Evolutionary conservation across 2,888 invertebrate genomes (phyloP).

Genomic region (Cryptops parisi): DNA sequence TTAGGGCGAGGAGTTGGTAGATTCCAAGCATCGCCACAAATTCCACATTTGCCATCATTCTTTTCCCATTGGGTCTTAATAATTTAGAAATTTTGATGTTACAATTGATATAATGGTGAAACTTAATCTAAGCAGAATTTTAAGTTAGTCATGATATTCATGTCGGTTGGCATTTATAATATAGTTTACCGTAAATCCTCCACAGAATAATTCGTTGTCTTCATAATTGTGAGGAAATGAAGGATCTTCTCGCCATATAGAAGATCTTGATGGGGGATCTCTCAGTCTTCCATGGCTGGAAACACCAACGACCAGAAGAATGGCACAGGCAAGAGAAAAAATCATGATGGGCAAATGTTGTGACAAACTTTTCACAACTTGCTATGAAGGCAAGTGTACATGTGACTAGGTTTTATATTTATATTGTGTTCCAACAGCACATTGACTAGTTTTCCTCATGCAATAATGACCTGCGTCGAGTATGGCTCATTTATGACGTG

Average conservation of each 20-base stretch:
- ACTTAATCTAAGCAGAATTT: no score
- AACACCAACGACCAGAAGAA: not conserved
- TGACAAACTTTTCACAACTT: no score
- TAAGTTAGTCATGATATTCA: no score
- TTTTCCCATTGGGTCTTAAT: constrained; percentile 50
- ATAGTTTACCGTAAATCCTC: constrained; percentile 23
- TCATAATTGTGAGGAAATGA: constrained; percentile 23
- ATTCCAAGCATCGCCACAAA: constrained; percentile 75
- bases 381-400: no score
- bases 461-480: no score
- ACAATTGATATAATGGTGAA: no score
- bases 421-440: no score
- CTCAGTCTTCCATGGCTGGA: constrained; percentile 24
- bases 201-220: constrained; percentile 27
- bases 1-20: constrained; percentile 59
- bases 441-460: no score
- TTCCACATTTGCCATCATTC: constrained; percentile 70
- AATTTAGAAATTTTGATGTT: not conserved
- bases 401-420: no score
- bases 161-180: not conserved
- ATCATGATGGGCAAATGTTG: no score
- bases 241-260: constrained; percentile 52
- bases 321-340: not conserved
- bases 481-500: no score
- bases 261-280: constrained; percentile 26